Evolutionary conservation across 1,140 invertebrate species (phyloP), one percentile per base, ranked within the genome.

Genomic region (Drosophila pachea): DNA sequence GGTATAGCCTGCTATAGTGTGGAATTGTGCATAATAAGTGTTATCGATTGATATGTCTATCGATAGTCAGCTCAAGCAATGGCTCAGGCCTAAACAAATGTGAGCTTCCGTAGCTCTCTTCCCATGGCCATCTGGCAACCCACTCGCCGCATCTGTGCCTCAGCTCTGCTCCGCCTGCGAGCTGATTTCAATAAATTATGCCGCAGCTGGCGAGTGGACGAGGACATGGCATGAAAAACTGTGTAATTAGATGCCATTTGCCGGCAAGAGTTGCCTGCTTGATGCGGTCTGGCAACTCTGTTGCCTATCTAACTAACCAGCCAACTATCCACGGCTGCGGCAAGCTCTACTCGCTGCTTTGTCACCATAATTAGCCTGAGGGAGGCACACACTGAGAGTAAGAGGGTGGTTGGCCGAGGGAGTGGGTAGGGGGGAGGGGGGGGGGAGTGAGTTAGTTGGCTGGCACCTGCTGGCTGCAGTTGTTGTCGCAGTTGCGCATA

Each of bases 171-270:
- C 3, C 22, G 22, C 1, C 22, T 22, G 68, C 76, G 61, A 61
- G 59, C 82, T 84, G 70, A 86, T 84, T 84, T 81, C 70, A 86
- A 77, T 86, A 86, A 84, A 86, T 84, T 77, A 86, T 77, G 81
- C 81, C 40, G 52, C 63, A 68, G 68, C 63, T 16, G 58, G 31
- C 64, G 52, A 60, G 56, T 67, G 52, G 45, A 43, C 31, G 50
- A 48, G 63, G 35, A 50, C 52, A 22, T 22, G 22, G 22, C 22
- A 22, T 22, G 22, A 56, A 68, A 45, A 54, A 29, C 32, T 29
- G 33, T 36, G 38, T 83, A 83, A 83, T 84, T 84, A 83, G 83
- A 84, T 67, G 76, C 43, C 68, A 78, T 83, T 83, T 70, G 55
- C 64, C 62, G 73, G 68, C 47, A 67, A 64, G 72, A 68, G 66